A percentile compares a stretch with the other conserved stretches of the same genome.
Conservation (phyloP, 92 coral and sea anemone species). For the Zoanthus sociatus region DNA sequence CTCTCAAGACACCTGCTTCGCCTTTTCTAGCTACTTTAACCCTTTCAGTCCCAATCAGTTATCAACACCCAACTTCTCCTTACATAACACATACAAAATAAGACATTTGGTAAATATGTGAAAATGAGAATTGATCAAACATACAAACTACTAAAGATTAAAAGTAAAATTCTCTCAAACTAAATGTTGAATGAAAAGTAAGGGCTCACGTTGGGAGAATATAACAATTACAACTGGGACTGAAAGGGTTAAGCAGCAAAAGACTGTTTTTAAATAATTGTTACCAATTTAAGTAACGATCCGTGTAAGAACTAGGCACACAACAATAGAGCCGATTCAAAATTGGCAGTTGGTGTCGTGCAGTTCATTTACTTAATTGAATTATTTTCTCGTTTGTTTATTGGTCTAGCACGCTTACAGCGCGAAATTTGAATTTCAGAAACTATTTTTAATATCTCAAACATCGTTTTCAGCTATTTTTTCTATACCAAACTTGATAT, state of each 20-base stretch:
- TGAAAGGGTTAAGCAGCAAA: neutral
- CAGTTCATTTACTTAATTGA: slow-evolving; percentile 16
- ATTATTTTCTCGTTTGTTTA: slow-evolving; percentile 12
- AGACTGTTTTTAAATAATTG: neutral
- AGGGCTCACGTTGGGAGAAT: no score
- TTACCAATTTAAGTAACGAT: neutral
- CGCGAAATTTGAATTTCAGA: slow-evolving; percentile 21
- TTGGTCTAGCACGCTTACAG: slow-evolving; percentile 20
- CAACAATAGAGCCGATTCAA: slow-evolving; percentile 31
- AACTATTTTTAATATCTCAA: neutral
- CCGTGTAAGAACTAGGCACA: slow-evolving; percentile 8
- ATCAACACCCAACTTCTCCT: no score
- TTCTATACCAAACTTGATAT: slow-evolving; percentile 14
- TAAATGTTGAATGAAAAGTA: no score
- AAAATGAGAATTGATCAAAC: no score
- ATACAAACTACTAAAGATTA: no score
- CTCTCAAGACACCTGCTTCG: no score
- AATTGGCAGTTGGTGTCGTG: slow-evolving; percentile 20
- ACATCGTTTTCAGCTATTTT: slow-evolving; percentile 30
- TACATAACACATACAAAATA: no score
- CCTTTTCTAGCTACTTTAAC: no score
- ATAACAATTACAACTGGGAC: no score
- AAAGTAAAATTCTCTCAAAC: no score
- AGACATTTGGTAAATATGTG: no score
- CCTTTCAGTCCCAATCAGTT: no score